Conservation (phyloP, 2,888 invertebrate species). For the Lasioglossum figueresi region DNA sequence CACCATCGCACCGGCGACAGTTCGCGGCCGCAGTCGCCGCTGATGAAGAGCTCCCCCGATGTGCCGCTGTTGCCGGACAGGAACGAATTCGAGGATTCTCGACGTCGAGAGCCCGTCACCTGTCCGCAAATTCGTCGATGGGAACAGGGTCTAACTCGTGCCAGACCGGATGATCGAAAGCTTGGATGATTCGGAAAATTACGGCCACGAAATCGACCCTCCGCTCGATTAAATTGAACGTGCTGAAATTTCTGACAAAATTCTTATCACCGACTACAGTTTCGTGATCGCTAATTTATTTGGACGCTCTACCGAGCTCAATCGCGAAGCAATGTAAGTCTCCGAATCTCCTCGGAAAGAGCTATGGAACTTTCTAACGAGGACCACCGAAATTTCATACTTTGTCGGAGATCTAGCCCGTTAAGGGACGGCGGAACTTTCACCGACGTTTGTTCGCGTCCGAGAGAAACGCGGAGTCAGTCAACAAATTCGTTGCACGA, state of each 20-base stretch:
- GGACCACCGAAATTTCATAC: neutral
- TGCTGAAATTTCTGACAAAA: too few species aligned
- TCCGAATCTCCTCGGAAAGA: neutral
- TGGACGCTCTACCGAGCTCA: neutral
- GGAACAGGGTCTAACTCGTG: neutral
- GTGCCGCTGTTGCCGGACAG: slow-evolving; percentile 83
- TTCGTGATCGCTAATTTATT: neutral
- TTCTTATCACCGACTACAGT: neutral
- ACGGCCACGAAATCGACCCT: too few species aligned
- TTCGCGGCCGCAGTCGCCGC: slow-evolving; percentile 84
- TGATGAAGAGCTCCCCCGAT: slow-evolving; percentile 84
- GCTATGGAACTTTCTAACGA: slow-evolving; percentile 20
- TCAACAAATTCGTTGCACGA: neutral
- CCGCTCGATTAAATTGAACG: too few species aligned
- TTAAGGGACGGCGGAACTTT: neutral
- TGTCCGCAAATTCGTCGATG: slow-evolving; percentile 46
- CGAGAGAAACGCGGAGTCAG: neutral
- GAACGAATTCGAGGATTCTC: slow-evolving; percentile 77
- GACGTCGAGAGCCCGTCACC: slow-evolving; percentile 71
- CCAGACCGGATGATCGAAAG: neutral
- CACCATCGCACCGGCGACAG: slow-evolving; percentile 87
- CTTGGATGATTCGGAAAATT: neutral
- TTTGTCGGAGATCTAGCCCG: neutral
- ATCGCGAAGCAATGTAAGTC: neutral
- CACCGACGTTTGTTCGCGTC: neutral